phyloP scores from a whole-genome alignment of 2,797 vertebrate species.

The Yasuhikotakia modesta region DNA sequence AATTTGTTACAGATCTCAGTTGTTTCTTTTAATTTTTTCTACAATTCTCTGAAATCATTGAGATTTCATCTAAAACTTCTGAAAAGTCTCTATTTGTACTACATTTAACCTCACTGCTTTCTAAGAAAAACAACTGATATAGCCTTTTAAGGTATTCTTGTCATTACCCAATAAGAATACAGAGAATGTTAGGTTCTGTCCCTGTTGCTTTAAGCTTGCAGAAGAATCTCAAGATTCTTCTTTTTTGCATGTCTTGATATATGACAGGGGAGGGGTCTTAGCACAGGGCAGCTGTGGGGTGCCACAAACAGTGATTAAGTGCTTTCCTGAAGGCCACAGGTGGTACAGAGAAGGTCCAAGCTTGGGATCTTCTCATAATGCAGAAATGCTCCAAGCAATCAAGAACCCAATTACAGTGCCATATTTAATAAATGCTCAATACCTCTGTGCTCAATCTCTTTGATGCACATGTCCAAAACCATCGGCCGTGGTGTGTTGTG shows the following conservation, averaged over 20 bases:
- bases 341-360: neutral
- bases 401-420: too few species aligned
- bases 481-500: slow-evolving; percentile 92
- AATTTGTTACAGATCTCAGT: too few species aligned
- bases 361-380: neutral
- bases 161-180: too few species aligned
- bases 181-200: neutral
- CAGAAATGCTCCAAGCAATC: neutral
- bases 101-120: too few species aligned
- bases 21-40: too few species aligned
- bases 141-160: too few species aligned
- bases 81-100: neutral
- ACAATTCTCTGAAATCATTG: too few species aligned
- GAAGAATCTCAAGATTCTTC: neutral
- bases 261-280: neutral
- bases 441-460: slow-evolving; percentile 98
- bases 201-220: neutral
- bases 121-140: too few species aligned
- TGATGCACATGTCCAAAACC: slow-evolving; percentile 97
- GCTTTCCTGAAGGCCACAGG: slow-evolving; percentile 16
- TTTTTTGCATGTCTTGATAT: neutral
- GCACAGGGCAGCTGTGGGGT: neutral
- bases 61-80: too few species aligned
- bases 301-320: slow-evolving; percentile 12
- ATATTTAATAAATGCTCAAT: slow-evolving; percentile 40